These are phyloP conservation scores for Eolophus roseicapilla DNA, from an alignment of 2,113 vertebrate species.

Conservation along the genomic window DNA sequence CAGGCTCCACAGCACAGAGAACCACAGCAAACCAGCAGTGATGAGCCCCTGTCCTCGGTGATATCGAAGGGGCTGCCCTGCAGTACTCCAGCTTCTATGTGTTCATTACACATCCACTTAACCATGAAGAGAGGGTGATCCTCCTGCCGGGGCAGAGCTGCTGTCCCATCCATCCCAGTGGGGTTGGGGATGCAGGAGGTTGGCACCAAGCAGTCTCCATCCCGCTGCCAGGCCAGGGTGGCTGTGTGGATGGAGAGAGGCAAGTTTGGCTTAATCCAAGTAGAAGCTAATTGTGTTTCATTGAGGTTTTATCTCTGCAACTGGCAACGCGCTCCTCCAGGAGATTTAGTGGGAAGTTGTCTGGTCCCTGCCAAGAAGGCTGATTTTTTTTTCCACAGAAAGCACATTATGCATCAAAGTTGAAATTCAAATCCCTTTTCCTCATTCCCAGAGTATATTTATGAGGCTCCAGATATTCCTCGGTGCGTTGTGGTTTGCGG, in stretches of 20 bases:
- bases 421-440: conserved; percentile 41
- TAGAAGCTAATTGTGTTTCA: conserved; percentile 45
- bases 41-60: not conserved
- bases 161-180: not conserved
- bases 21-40: not conserved
- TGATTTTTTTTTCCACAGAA: conserved; percentile 9
- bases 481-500: not conserved
- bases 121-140: not conserved
- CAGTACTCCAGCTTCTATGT: not conserved
- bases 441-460: not conserved
- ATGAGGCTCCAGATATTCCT: not conserved
- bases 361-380: conserved; percentile 50
- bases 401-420: conserved; percentile 54
- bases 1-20: not conserved
- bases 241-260: not conserved
- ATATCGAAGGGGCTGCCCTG: not conserved
- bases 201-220: not conserved
- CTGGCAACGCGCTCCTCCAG: conserved; percentile 36
- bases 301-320: conserved; percentile 51
- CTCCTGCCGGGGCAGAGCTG: not conserved
- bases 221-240: not conserved
- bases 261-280: not conserved
- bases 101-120: not conserved
- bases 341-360: conserved; percentile 48
- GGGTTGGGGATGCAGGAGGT: not conserved